Evolutionary conservation across 2,113 vertebrate genomes (phyloP).

Genomic region (Speoplatyrhinus poulsoni): DNA sequence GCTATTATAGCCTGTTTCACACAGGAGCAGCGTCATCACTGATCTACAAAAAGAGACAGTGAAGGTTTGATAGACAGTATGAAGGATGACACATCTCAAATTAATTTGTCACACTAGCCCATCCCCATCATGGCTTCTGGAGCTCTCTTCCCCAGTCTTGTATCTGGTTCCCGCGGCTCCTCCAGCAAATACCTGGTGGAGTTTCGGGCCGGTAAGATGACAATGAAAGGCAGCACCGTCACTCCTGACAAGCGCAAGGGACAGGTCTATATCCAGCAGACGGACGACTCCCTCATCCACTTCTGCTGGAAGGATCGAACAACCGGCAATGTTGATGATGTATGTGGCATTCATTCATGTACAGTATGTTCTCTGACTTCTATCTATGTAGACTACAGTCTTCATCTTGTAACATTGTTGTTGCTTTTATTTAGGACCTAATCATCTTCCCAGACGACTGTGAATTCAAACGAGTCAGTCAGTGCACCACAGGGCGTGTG

Average conservation of each 20-base stretch:
- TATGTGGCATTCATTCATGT: conserved; percentile 62
- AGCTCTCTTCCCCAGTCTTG: conserved; percentile 94
- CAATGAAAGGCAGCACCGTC: conserved; percentile 91
- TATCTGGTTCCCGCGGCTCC: conserved; percentile 90
- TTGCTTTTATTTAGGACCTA: conserved; percentile 79
- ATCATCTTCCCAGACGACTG: conserved; percentile 98
- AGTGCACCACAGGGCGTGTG: conserved; percentile 93
- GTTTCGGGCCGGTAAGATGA: conserved; percentile 96
- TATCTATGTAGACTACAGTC: not conserved
- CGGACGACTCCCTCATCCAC: conserved; percentile 95
- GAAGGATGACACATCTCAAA: not conserved
- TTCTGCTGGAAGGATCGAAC: conserved; percentile 98
- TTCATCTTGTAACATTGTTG: not conserved
- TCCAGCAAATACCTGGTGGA: conserved; percentile 96
- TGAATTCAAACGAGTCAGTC: conserved; percentile 93
- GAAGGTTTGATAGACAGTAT: not conserved
- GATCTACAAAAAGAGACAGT: not conserved
- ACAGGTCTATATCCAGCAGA: conserved; percentile 95
- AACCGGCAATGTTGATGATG: conserved; percentile 89
- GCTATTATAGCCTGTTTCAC: too few species aligned
- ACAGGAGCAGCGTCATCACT: not conserved
- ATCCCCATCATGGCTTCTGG: conserved; percentile 88
- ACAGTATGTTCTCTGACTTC: not conserved
- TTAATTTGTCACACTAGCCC: not conserved
- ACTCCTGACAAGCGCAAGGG: conserved; percentile 97